These are phyloP conservation scores for Battus philenor DNA, from an alignment of 1,140 invertebrate species.

Conservation along the genomic window DNA sequence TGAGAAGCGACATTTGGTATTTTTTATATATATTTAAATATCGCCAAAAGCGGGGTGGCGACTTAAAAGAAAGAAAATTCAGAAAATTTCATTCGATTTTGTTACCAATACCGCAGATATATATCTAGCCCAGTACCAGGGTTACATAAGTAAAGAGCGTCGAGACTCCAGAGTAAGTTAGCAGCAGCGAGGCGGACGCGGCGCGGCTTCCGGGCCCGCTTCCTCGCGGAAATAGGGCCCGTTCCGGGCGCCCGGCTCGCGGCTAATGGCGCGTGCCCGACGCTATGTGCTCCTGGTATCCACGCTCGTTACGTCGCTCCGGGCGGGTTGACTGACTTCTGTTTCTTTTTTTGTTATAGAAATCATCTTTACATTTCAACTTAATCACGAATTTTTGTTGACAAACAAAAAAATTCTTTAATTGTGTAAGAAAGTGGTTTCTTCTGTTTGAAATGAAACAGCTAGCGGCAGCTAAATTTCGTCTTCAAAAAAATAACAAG, in stretches of 20 bases:
- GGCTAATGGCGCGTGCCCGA: conserved; percentile 64
- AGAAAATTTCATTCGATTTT: neutral
- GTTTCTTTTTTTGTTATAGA: conserved; percentile 7
- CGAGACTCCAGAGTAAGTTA: conserved; percentile 22
- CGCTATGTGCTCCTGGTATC: conserved; percentile 57
- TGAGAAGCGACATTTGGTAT: neutral
- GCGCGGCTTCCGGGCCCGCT: conserved; percentile 55
- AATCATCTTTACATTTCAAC: no score
- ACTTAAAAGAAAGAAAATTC: neutral
- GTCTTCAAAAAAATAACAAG: no score
- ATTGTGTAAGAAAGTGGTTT: no score
- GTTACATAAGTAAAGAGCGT: conserved; percentile 36
- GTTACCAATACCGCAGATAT: no score
- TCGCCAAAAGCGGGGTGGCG: neutral
- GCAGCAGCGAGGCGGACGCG: conserved; percentile 33
- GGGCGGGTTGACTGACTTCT: neutral
- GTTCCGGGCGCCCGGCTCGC: conserved; percentile 45
- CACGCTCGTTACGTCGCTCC: conserved; percentile 30
- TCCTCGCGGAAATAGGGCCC: conserved; percentile 69
- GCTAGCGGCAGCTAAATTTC: no score
- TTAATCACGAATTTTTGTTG: no score
- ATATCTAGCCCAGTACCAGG: conserved; percentile 41
- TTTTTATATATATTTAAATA: no score
- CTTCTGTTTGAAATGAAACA: no score
- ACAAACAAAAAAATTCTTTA: no score